Percentiles rank a stretch among this genome's conserved stretches.
Conservation (phyloP, 2,113 vertebrate species). For the Apaloderma vittatum region DNA sequence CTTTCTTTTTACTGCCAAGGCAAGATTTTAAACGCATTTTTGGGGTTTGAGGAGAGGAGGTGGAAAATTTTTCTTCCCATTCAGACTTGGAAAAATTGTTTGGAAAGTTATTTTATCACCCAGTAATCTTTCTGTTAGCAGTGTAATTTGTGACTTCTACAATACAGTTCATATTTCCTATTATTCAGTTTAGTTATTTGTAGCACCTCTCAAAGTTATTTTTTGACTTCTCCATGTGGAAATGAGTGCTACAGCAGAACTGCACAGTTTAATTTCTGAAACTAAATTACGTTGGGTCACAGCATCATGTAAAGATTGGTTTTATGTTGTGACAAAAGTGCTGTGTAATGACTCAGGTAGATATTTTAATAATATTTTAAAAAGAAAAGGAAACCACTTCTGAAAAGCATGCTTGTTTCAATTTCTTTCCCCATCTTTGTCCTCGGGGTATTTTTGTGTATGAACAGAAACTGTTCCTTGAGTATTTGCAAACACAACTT, state of each 20-base stretch:
- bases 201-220: neutral
- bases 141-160: neutral
- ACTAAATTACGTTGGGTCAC: neutral
- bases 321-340: neutral
- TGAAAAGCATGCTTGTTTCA: neutral
- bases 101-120: neutral
- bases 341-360: neutral
- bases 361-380: neutral
- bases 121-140: neutral
- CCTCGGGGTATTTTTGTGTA: neutral
- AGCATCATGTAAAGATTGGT: neutral
- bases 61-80: neutral
- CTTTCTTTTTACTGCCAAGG: slow-evolving; percentile 4
- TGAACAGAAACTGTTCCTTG: neutral
- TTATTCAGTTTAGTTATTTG: neutral
- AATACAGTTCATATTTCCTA: neutral
- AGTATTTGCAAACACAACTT: neutral
- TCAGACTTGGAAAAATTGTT: neutral
- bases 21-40: slow-evolving; percentile 3
- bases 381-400: neutral
- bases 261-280: neutral
- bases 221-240: neutral
- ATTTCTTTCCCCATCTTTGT: neutral
- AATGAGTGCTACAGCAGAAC: neutral
- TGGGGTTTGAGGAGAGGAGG: neutral